Evolutionary conservation across 2,113 vertebrate genomes (phyloP), one percentile per base, ranked within the genome.

Genomic region (Chloropsis cyanopogon): DNA sequence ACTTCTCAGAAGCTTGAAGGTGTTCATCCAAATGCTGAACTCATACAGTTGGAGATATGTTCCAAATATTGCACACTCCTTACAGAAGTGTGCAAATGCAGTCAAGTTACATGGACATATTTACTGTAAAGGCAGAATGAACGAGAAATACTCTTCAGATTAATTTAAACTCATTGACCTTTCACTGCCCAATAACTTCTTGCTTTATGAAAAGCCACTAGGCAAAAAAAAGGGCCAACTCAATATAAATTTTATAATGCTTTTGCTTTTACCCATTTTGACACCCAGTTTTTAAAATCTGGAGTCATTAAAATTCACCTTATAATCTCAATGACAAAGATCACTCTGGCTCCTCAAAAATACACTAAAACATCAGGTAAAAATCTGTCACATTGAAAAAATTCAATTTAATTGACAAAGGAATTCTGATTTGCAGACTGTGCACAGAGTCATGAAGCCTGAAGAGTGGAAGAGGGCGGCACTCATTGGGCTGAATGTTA

Each of bases 161-260:
- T 50, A 53, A 69, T 95, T 97, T 85, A 85, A 94, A 90, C 23
- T 70, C 59, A 47, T 35, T 88, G 85, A 94, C 88, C 41, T 98
- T 97, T 87, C 79, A 59, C 21, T 92, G 25, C 79, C 41, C 85
- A 69, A 81, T 96, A 97, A 95, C 44, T 95, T 92, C 92, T 95
- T 95, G 57, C 72, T 97, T 95, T 91, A 96, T 82, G 80, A 71
- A 84, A 94, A 95, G 79, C 9, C 59, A 88, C 3, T 29, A 35
- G 19, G 12, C 4, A 64, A 83, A 25, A 95, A 84, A 85, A 41
- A 82, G 87, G 37, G 42, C 19, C 90, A 65, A 86, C 53, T 76
- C 75, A 86, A 37, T 82, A 94, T 88, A 93, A 82, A 60, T 63
- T 88, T 83, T 73, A 86, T 53, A 69, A 66, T 68, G 41, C 4